A percentile compares a stretch with the other conserved stretches of the same genome.
These are phyloP conservation scores for Nothocercus nigrocapillus DNA, from an alignment of 2,113 vertebrate species.

Conservation along the genomic window DNA sequence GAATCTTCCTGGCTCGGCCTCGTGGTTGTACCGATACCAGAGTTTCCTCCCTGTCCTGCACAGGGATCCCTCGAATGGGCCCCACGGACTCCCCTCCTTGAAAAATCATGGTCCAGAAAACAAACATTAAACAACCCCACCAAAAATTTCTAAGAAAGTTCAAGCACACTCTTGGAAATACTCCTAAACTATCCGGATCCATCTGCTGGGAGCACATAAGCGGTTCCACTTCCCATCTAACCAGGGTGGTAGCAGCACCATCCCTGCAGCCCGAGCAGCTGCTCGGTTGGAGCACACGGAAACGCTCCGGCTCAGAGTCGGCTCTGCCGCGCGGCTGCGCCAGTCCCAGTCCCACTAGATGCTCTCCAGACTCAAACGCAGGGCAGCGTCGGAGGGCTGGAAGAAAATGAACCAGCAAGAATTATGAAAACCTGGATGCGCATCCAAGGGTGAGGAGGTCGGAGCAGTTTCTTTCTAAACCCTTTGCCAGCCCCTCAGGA, in stretches of 20 bases:
- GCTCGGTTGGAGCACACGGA: background rate
- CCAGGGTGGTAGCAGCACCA: background rate
- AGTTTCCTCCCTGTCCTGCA: background rate
- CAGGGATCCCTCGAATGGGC: background rate
- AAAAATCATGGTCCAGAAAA: background rate
- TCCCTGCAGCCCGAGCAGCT: background rate
- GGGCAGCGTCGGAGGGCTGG: background rate
- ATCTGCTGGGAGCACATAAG: background rate
- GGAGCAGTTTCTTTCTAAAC: background rate
- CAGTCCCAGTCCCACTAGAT: accelerated
- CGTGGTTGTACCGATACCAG: background rate
- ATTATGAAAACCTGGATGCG: background rate
- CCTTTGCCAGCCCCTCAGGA: background rate
- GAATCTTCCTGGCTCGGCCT: background rate
- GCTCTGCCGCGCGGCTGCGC: background rate
- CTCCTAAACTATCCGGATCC: background rate
- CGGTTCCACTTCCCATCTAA: accelerated
- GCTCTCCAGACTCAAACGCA: accelerated
- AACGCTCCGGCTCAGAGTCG: background rate
- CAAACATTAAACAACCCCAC: background rate
- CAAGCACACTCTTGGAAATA: accelerated
- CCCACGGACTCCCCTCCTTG: background rate
- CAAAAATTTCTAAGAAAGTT: background rate
- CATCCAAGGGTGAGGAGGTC: background rate
- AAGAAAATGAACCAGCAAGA: background rate